Conservation (phyloP, 2,797 vertebrate genomes). For the Pygocentrus nattereri region DNA sequence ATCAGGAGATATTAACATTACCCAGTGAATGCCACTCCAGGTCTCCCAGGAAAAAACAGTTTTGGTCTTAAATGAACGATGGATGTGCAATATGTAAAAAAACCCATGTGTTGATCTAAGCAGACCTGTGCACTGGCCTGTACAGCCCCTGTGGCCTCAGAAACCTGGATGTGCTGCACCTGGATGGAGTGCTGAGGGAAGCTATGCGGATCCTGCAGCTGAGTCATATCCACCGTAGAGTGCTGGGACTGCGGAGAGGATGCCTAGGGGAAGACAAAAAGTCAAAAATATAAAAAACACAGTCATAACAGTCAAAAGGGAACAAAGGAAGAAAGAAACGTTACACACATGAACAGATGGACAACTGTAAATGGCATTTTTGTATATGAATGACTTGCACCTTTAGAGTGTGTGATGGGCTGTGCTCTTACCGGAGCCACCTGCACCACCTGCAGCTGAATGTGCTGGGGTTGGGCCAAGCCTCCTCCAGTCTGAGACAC, state of each 20-base stretch:
- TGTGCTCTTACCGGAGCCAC: constrained; percentile 87
- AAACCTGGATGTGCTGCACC: constrained; percentile 97
- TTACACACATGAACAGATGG: neutral
- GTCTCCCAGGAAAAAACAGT: too few relatives aligned
- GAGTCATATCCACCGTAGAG: constrained; percentile 93
- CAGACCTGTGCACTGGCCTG: constrained; percentile 84
- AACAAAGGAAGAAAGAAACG: neutral
- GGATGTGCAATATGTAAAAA: neutral
- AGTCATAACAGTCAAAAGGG: neutral
- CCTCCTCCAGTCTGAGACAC: constrained; percentile 88
- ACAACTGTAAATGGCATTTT: too few relatives aligned
- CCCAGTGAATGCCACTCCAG: too few relatives aligned
- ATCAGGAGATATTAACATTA: too few relatives aligned
- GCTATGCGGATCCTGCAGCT: constrained; percentile 93
- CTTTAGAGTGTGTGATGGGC: neutral
- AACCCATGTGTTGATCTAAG: neutral
- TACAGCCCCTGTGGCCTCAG: constrained; percentile 80
- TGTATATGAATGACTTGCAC: neutral
- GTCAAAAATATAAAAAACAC: too few relatives aligned
- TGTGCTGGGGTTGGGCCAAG: constrained; percentile 91
- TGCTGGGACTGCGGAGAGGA: constrained; percentile 93
- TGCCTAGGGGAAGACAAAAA: constrained; percentile 74
- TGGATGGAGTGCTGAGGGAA: constrained; percentile 97
- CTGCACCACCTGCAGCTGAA: constrained; percentile 97
- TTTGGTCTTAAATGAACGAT: neutral